A percentile compares a stretch with the other conserved stretches of the same genome.
Conservation (phyloP, 2,797 vertebrate genomes). For the Siniperca obscura region DNA sequence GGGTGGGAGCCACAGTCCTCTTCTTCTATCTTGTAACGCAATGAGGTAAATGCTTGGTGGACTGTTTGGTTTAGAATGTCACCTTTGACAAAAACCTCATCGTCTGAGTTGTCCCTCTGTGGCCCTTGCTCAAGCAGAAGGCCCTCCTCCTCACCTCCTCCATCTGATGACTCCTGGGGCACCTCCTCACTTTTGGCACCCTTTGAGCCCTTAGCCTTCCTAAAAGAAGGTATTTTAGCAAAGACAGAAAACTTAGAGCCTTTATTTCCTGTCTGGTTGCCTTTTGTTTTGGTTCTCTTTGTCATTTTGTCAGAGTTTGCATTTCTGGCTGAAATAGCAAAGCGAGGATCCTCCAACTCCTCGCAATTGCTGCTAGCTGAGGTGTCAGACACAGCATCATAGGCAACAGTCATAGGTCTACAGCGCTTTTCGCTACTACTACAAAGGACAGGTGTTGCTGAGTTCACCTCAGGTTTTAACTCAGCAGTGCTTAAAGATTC, state of each 20-base stretch:
- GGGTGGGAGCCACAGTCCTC: conserved; percentile 43
- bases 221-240: conserved; percentile 87
- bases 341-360: conserved; percentile 56
- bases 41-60: conserved; percentile 71
- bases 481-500: conserved; percentile 27
- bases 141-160: conserved; percentile 39
- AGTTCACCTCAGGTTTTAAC: conserved; percentile 42
- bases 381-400: conserved; percentile 60
- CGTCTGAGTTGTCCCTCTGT: conserved; percentile 75
- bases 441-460: conserved; percentile 40
- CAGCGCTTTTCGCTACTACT: conserved; percentile 55
- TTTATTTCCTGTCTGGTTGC: conserved; percentile 69
- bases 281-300: conserved; percentile 77
- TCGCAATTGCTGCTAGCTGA: conserved; percentile 65
- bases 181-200: conserved; percentile 49
- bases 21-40: conserved; percentile 59
- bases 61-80: conserved; percentile 70
- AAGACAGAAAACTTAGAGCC: conserved; percentile 84
- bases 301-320: conserved; percentile 72
- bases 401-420: conserved; percentile 45
- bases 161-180: conserved; percentile 43
- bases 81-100: conserved; percentile 79
- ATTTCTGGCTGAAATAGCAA: conserved; percentile 50
- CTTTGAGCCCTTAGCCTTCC: conserved; percentile 68
- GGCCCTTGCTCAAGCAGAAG: conserved; percentile 44